These are phyloP conservation scores for Keiferia lycopersicella DNA, from an alignment of 2,888 invertebrate genomes.

Conservation along the genomic window DNA sequence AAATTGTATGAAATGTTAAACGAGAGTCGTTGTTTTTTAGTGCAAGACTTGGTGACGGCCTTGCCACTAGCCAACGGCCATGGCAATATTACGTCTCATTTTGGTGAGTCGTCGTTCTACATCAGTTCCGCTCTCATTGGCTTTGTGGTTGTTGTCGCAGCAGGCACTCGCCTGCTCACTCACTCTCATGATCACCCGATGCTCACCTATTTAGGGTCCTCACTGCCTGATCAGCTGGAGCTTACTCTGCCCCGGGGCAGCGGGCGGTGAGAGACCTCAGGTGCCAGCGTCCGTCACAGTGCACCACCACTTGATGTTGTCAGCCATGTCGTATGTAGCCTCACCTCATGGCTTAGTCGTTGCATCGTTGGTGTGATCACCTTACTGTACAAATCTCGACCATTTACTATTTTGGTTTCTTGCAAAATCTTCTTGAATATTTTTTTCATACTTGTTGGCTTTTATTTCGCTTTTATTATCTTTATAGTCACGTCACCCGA, in stretches of 20 bases:
- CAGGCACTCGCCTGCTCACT: constrained; percentile 59
- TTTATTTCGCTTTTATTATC: constrained; percentile 45
- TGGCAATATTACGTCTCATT: constrained; percentile 79
- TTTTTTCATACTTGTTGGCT: constrained; percentile 61
- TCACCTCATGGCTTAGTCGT: constrained; percentile 75
- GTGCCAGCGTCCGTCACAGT: constrained; percentile 58
- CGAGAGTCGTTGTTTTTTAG: constrained; percentile 79
- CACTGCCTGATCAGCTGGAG: constrained; percentile 23
- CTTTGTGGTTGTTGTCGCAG: constrained; percentile 76
- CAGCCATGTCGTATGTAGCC: constrained; percentile 69
- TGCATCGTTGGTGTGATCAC: constrained; percentile 71
- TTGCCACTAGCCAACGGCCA: constrained; percentile 81
- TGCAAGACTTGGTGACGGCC: constrained; percentile 82
- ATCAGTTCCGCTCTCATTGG: constrained; percentile 69
- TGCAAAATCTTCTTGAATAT: constrained; percentile 59
- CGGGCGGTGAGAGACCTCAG: constrained; percentile 37
- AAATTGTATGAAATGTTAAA: constrained; percentile 74
- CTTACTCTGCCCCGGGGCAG: neutral
- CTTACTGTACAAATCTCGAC: constrained; percentile 57
- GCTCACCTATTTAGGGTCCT: constrained; percentile 36
- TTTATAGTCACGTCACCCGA: constrained; percentile 55
- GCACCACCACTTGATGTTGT: constrained; percentile 67
- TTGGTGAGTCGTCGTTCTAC: constrained; percentile 79
- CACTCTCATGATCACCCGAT: constrained; percentile 57
- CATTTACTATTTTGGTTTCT: constrained; percentile 59